These are phyloP conservation scores for Scytalopus superciliaris DNA, from an alignment of 2,113 vertebrate species.

Conservation along the genomic window DNA sequence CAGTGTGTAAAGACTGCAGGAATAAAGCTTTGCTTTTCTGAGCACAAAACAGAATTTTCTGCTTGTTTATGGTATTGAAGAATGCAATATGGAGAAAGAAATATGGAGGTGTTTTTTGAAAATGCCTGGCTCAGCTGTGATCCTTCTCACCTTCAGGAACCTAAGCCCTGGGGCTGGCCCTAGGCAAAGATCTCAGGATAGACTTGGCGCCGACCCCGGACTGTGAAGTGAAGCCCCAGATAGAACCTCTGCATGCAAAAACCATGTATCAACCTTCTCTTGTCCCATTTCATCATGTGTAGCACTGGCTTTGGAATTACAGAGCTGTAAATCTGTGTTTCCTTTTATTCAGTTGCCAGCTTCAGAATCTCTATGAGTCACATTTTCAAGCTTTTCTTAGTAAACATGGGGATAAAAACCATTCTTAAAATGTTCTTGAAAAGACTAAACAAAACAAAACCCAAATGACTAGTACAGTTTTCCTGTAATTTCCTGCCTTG, in stretches of 20 bases:
- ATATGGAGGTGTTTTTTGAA: background rate
- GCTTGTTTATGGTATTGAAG: background rate
- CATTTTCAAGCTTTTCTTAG: background rate
- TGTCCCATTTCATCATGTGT: background rate
- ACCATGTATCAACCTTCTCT: background rate
- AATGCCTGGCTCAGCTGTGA: background rate
- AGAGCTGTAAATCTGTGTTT: background rate
- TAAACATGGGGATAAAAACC: background rate
- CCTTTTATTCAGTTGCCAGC: background rate
- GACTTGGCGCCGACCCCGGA: background rate
- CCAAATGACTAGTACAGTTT: background rate
- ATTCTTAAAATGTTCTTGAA: background rate
- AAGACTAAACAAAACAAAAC: background rate
- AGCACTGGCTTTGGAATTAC: background rate
- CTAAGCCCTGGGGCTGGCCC: background rate
- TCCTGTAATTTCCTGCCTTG: background rate
- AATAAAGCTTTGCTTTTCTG: background rate
- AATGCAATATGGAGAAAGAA: background rate
- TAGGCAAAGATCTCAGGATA: rapidly evolving
- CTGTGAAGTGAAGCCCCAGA: background rate
- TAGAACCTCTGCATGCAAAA: background rate
- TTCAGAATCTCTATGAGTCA: background rate
- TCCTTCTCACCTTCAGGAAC: background rate
- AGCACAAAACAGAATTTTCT: background rate
- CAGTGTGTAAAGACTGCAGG: background rate